Conservation (phyloP, 2,888 invertebrate genomes). For the Trachelus troglodyta region DNA sequence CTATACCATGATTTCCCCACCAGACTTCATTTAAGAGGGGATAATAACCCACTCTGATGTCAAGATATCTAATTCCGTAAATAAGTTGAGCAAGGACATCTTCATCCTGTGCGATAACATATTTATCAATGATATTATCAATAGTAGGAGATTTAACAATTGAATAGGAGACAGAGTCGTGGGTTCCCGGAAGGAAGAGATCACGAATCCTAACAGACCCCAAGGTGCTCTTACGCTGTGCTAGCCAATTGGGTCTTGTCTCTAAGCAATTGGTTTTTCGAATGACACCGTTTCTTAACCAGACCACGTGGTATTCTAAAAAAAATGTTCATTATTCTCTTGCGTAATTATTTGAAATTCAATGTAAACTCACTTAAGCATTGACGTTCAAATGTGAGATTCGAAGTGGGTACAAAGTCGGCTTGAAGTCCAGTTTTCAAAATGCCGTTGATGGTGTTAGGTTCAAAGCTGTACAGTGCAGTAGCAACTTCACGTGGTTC, state of each 20-base stretch:
- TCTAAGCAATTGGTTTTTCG: slow-evolving; percentile 67
- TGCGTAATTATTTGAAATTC: background rate
- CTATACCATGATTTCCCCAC: slow-evolving; percentile 71
- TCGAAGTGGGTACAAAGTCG: slow-evolving; percentile 41
- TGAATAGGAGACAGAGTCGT: slow-evolving; percentile 75
- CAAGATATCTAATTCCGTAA: slow-evolving; percentile 73
- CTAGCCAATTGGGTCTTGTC: slow-evolving; percentile 73
- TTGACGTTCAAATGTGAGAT: slow-evolving; percentile 40
- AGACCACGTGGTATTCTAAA: slow-evolving; percentile 47
- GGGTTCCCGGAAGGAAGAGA: slow-evolving; percentile 77
- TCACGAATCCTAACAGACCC: slow-evolving; percentile 68
- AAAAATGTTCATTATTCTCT: slow-evolving; percentile 6
- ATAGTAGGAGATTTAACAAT: slow-evolving; percentile 36
- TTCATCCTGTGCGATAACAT: slow-evolving; percentile 71
- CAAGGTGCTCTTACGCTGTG: slow-evolving; percentile 64
- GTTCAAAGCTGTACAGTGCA: slow-evolving; percentile 25
- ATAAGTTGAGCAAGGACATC: slow-evolving; percentile 71
- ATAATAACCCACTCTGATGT: slow-evolving; percentile 72
- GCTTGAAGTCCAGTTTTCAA: slow-evolving; percentile 43
- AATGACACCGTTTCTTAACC: slow-evolving; percentile 51
- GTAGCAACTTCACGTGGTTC: slow-evolving; percentile 19
- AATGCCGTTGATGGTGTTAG: slow-evolving; percentile 35
- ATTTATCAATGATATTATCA: slow-evolving; percentile 66
- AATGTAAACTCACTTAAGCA: slow-evolving; percentile 44
- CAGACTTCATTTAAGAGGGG: slow-evolving; percentile 58